These are phyloP conservation scores for Gavialis gangeticus DNA, from an alignment of 2,113 vertebrate species.

Conservation along the genomic window DNA sequence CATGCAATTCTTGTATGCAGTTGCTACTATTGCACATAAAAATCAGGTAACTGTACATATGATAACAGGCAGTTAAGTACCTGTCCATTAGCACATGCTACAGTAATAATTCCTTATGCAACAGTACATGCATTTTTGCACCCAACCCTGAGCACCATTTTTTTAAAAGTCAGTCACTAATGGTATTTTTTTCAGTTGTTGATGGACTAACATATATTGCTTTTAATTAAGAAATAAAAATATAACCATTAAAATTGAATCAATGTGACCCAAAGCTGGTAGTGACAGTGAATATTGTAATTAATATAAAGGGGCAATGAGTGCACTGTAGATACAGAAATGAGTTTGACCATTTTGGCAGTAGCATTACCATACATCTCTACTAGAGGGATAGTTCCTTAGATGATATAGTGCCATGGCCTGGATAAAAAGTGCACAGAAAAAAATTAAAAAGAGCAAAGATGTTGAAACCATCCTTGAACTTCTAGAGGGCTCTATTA, in stretches of 20 bases:
- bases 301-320: not conserved
- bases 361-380: not conserved
- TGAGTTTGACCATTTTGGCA: not conserved
- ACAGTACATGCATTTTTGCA: fast-evolving
- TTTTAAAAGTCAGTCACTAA: not conserved
- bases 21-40: not conserved
- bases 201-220: not conserved
- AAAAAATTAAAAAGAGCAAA: not conserved
- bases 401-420: not conserved
- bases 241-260: not conserved
- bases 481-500: not conserved
- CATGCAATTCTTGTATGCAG: not conserved
- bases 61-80: not conserved
- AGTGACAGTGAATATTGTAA: not conserved
- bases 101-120: not conserved
- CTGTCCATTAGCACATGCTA: not conserved
- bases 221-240: not conserved
- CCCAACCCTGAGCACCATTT: fast-evolving
- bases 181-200: not conserved
- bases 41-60: not conserved
- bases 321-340: not conserved
- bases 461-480: not conserved
- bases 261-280: not conserved
- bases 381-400: not conserved
- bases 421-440: not conserved